Evolutionary conservation across 2,113 vertebrate species (phyloP).

Genomic region (Casuarius casuarius): DNA sequence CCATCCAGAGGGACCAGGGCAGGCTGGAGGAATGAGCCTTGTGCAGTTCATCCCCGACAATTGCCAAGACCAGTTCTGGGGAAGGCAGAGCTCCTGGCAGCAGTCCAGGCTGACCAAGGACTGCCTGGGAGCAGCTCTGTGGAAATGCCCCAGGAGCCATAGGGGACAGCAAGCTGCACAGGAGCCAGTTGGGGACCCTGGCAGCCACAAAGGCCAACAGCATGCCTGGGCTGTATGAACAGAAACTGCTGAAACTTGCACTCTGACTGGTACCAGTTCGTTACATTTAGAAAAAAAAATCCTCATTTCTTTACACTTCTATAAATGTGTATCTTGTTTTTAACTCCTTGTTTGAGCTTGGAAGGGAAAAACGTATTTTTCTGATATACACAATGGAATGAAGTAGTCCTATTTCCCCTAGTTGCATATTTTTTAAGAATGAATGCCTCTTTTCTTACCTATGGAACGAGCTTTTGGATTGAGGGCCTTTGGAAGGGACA

Average conservation of each 20-base stretch:
- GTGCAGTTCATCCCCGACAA: background rate
- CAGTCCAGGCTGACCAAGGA: accelerated
- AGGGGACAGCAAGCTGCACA: accelerated
- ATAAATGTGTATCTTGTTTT: background rate
- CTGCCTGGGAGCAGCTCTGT: background rate
- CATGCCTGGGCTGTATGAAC: background rate
- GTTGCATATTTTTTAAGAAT: background rate
- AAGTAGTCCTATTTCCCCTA: background rate
- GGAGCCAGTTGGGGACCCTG: background rate
- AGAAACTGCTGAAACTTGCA: background rate
- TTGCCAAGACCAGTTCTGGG: background rate
- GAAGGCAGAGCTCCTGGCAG: background rate
- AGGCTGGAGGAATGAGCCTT: background rate
- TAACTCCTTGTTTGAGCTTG: background rate
- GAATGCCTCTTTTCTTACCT: background rate
- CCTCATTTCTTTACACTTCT: background rate
- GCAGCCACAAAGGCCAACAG: background rate
- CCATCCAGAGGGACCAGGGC: accelerated
- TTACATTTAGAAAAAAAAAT: background rate
- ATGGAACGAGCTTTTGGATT: too few species aligned
- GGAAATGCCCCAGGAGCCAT: background rate
- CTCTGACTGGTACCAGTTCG: background rate
- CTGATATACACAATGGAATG: background rate
- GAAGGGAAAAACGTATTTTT: background rate
- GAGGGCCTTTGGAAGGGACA: background rate